Evolutionary conservation across 2,888 invertebrate genomes (phyloP).

Genomic region (Maniola hyperantus): DNA sequence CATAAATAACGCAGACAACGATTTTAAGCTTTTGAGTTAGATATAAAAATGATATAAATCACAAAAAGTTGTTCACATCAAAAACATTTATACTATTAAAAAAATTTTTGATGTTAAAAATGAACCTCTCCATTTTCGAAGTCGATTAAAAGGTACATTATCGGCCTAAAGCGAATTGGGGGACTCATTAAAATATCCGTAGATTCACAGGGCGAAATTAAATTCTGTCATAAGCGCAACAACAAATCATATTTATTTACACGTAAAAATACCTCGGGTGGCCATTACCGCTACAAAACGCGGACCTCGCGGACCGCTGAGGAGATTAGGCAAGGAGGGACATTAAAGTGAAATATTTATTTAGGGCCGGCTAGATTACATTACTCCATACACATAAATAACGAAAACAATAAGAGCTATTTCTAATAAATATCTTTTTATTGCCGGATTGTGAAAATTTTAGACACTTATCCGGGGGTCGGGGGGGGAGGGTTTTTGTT

Average conservation of each 20-base stretch:
- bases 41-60: too few species aligned
- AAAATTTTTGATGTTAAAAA: neutral
- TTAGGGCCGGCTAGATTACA: conserved; percentile 82
- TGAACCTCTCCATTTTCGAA: conserved; percentile 2
- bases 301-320: conserved; percentile 69
- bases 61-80: too few species aligned
- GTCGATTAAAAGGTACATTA: conserved; percentile 32
- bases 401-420: conserved; percentile 83
- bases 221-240: conserved; percentile 78
- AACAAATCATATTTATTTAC: conserved; percentile 83
- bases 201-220: conserved; percentile 76
- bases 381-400: conserved; percentile 83
- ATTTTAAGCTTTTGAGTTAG: neutral
- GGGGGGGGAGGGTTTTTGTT: conserved; percentile 72
- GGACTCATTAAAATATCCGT: conserved; percentile 76
- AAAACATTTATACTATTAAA: neutral
- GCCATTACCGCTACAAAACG: conserved; percentile 75
- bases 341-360: conserved; percentile 83
- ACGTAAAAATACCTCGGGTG: conserved; percentile 82
- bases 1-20: neutral
- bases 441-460: conserved; percentile 83
- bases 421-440: conserved; percentile 83
- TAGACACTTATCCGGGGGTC: conserved; percentile 81
- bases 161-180: conserved; percentile 55
- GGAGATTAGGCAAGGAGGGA: conserved; percentile 82